Conservation (phyloP, 2,113 vertebrate species). For the Emydura subglobosa region DNA sequence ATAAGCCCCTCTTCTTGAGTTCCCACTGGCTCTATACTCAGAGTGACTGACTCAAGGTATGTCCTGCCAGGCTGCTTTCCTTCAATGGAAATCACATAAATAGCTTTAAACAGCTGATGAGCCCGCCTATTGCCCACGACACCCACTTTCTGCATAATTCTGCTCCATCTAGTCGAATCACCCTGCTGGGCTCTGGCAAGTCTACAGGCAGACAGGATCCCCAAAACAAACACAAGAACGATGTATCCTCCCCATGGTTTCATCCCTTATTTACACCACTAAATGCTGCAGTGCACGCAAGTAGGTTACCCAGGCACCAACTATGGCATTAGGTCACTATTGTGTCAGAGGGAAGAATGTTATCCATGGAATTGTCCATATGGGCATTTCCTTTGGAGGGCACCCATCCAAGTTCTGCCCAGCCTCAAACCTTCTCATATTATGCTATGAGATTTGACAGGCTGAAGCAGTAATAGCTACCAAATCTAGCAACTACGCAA, state of each 20-base stretch:
- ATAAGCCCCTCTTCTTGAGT: not conserved
- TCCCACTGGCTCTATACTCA: not conserved
- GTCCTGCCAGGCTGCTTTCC: not conserved
- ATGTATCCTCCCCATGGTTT: not conserved
- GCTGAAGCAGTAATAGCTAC: not conserved
- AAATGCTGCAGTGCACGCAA: not conserved
- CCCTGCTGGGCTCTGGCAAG: not conserved
- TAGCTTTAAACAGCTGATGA: not conserved
- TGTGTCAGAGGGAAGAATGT: not conserved
- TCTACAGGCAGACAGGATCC: not conserved
- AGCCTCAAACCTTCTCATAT: not conserved
- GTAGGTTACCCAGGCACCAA: not conserved
- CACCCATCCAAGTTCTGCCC: not conserved
- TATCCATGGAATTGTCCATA: not conserved
- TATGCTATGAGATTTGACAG: not conserved
- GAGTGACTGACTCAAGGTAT: too few species aligned
- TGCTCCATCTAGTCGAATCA: not conserved
- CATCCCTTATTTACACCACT: not conserved
- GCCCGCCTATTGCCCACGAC: not conserved
- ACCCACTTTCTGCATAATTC: not conserved
- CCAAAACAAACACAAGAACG: not conserved
- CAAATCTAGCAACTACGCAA: not conserved
- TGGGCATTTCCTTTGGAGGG: not conserved
- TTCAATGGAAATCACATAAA: not conserved
- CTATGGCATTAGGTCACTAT: not conserved